Evolutionary conservation across 2,113 vertebrate species (phyloP), one percentile per base, ranked within the genome.

Genomic region (Antidorcas marsupialis): DNA sequence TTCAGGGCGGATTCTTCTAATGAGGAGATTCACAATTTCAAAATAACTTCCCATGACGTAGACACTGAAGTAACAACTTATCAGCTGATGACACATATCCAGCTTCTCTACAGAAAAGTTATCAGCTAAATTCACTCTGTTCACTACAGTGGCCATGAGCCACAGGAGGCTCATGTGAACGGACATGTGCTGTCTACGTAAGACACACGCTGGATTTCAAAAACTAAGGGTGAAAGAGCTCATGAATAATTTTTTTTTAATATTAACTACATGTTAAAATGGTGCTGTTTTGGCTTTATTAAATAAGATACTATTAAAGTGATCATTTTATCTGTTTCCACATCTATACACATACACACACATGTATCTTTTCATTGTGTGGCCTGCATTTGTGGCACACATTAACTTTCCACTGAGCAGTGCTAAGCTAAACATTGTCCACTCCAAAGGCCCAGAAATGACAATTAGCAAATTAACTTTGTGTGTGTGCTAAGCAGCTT

Each of bases 321-420:
- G 7, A 39, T 74, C 76, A 60, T n/a, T 76, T 86, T 27, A 25
- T 36, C 36, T 39, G 4, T 62, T 60, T 71, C 76, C 15, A 1
- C 9, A 78, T 78, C 43, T 47, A 17, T 8, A 45, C 14, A 78
- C 39, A 43, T 14, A 43, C n/a, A 74, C 36, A 23, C 0, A 76
- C 3, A 3, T 39, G 1, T 43, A 17, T 39, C 25, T 45, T 19
- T 71, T 53, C 17, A 59, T 39, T 9, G 23, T 0, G 13, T 52
- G 76, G 81, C 25, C 52, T 82, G 53, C 9, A 2, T 21, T 33
- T 47, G 16, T 55, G 43, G 55, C 30, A 57, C 16, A 60, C 6
- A 2, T 52, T 30, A 28, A 6, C 62, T 67, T 76, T 64, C 53
- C 81, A 21, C 7, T 36, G 25, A 27, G 36, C 2, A 36, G 36